These are phyloP conservation scores for Marronus borbonicus DNA, from an alignment of 2,888 invertebrate species.

Conservation along the genomic window DNA sequence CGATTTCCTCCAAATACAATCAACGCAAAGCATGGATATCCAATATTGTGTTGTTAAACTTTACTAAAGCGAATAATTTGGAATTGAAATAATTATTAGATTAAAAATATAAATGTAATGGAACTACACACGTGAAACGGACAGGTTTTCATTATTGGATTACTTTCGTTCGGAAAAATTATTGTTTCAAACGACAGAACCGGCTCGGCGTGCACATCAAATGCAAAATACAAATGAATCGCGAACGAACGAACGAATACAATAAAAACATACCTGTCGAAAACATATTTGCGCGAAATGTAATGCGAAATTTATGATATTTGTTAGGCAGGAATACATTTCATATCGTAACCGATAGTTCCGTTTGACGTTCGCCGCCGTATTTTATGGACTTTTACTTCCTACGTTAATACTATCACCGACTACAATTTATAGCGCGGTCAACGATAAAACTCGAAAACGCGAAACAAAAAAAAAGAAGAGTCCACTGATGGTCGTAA, in stretches of 20 bases:
- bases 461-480: constrained; percentile 1
- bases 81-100: constrained; percentile 17
- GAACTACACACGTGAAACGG: not conserved
- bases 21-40: too few species aligned
- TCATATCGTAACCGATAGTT: constrained; percentile 47
- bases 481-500: not conserved
- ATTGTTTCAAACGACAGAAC: constrained; percentile 27
- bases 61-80: not conserved
- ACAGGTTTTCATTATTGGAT: constrained; percentile 31
- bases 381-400: constrained; percentile 50
- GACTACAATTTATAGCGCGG: constrained; percentile 30
- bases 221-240: constrained; percentile 44
- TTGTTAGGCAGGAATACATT: constrained; percentile 41
- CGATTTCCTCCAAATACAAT: too few species aligned
- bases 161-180: constrained; percentile 21
- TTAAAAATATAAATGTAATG: constrained; percentile 19
- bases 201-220: constrained; percentile 14
- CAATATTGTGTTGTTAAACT: too few species aligned
- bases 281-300: constrained; percentile 47
- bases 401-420: constrained; percentile 40
- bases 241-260: constrained; percentile 32
- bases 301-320: constrained; percentile 48
- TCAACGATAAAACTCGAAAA: constrained; percentile 12
- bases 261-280: constrained; percentile 47
- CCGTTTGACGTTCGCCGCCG: constrained; percentile 37